Evolutionary conservation across 2,113 vertebrate species (phyloP).

Genomic region (Anoplopoma fimbria): DNA sequence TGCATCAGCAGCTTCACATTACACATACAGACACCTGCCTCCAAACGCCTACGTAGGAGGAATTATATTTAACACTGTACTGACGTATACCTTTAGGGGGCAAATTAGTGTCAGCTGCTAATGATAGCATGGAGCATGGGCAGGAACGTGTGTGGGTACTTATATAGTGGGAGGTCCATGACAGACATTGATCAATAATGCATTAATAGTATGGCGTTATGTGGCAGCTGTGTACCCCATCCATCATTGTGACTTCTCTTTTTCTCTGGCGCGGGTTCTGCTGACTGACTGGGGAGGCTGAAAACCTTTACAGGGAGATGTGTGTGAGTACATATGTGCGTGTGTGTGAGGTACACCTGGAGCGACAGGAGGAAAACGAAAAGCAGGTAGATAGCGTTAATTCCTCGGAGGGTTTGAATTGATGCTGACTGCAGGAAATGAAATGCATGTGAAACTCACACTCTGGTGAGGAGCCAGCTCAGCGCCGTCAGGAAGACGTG

Average conservation of each 20-base stretch:
- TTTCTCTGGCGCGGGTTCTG: slow-evolving; percentile 44
- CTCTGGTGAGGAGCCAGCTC: slow-evolving; percentile 53
- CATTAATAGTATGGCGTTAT: slow-evolving; percentile 66
- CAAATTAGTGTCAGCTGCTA: slow-evolving; percentile 56
- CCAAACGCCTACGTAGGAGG: neutral
- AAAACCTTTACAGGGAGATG: slow-evolving; percentile 59
- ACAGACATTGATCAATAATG: slow-evolving; percentile 76
- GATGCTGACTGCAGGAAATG: slow-evolving; percentile 76
- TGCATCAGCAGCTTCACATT: slow-evolving; percentile 31
- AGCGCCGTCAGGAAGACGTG: slow-evolving; percentile 22
- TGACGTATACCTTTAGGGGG: slow-evolving; percentile 9
- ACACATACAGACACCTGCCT: slow-evolving; percentile 18
- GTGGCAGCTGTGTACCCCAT: slow-evolving; percentile 61
- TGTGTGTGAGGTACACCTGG: slow-evolving; percentile 23
- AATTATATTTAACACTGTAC: slow-evolving; percentile 46
- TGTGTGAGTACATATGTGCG: neutral
- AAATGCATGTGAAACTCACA: slow-evolving; percentile 65
- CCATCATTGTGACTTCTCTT: slow-evolving; percentile 72
- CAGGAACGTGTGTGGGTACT: slow-evolving; percentile 20
- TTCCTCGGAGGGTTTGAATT: slow-evolving; percentile 70
- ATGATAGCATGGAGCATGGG: slow-evolving; percentile 33
- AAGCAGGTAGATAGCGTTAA: slow-evolving; percentile 76
- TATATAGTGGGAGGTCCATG: slow-evolving; percentile 41
- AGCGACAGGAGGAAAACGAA: slow-evolving; percentile 62
- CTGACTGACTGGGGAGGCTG: slow-evolving; percentile 48